These are phyloP conservation scores for Ophion obscuratus DNA, from an alignment of 2,888 invertebrate species.

Conservation along the genomic window DNA sequence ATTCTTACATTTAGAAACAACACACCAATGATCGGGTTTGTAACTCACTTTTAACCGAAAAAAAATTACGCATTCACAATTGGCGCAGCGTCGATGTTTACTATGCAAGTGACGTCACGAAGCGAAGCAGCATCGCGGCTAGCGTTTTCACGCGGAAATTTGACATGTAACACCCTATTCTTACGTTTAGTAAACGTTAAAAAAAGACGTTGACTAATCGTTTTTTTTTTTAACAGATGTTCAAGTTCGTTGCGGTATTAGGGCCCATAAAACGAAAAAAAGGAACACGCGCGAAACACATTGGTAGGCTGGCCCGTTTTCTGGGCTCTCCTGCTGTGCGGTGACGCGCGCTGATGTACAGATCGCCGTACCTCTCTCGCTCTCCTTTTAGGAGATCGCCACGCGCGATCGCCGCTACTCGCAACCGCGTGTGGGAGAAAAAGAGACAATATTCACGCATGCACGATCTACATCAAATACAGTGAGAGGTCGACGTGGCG, in stretches of 20 bases:
- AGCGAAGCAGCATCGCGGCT: no score
- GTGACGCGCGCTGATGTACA: conserved; percentile 8
- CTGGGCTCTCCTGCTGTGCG: conserved; percentile 12
- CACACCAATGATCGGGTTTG: no score
- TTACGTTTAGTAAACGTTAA: no score
- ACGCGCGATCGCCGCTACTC: conserved; percentile 62
- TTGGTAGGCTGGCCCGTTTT: conserved; percentile 19
- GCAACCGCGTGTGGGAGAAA: conserved; percentile 15
- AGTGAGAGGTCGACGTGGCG: conserved; percentile 35
- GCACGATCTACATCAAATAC: conserved; percentile 1
- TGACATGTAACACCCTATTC: no score
- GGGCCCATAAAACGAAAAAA: background rate
- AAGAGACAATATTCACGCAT: conserved; percentile 17
- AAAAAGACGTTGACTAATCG: no score
- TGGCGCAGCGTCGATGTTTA: no score
- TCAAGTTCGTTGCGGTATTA: background rate
- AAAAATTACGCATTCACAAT: no score
- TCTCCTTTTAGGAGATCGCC: conserved; percentile 47
- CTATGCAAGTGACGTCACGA: no score
- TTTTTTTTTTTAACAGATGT: background rate
- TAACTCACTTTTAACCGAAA: no score
- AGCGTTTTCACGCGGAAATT: no score
- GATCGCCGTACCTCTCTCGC: conserved; percentile 7
- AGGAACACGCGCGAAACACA: conserved; percentile 1
- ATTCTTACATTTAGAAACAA: no score